Conservation (phyloP, 2,888 invertebrate species). For the Agrypnus murinus region DNA sequence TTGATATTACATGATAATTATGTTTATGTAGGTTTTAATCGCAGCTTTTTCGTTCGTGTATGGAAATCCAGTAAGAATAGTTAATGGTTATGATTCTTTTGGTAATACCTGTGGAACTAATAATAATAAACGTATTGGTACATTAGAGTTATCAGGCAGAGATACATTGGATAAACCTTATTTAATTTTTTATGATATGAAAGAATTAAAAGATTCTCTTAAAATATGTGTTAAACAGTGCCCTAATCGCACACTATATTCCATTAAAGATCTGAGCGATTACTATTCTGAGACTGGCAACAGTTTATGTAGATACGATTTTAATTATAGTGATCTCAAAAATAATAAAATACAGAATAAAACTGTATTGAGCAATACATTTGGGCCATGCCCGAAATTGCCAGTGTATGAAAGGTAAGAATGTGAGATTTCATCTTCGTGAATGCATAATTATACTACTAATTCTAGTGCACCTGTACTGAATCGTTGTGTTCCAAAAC, state of each 20-base stretch:
- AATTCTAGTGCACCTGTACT: constrained; percentile 82
- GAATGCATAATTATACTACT: constrained; percentile 4
- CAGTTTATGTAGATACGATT: constrained; percentile 85
- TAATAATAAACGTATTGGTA: constrained; percentile 83
- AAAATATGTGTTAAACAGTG: constrained; percentile 94
- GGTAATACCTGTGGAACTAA: constrained; percentile 95
- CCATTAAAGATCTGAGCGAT: constrained; percentile 79
- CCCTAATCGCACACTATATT: constrained; percentile 79
- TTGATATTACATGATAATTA: too few species aligned
- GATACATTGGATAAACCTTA: constrained; percentile 86
- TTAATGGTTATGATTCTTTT: constrained; percentile 95
- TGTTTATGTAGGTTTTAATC: constrained; percentile 79
- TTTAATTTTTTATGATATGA: constrained; percentile 89
- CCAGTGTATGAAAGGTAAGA: constrained; percentile 84
- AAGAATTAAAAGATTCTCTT: constrained; percentile 82
- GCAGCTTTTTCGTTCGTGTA: constrained; percentile 92
- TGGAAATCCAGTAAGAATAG: constrained; percentile 88
- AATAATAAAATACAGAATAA: constrained; percentile 58
- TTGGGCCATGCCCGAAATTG: constrained; percentile 86
- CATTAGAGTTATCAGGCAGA: constrained; percentile 85
- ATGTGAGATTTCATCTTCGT: too few species aligned
- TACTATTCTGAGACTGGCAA: constrained; percentile 85
- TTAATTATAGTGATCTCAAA: constrained; percentile 74
- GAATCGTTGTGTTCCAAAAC: constrained; percentile 90
- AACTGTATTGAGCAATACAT: constrained; percentile 68